Conservation (phyloP, 2,797 vertebrate species). For the Enteromius anoplus region DNA sequence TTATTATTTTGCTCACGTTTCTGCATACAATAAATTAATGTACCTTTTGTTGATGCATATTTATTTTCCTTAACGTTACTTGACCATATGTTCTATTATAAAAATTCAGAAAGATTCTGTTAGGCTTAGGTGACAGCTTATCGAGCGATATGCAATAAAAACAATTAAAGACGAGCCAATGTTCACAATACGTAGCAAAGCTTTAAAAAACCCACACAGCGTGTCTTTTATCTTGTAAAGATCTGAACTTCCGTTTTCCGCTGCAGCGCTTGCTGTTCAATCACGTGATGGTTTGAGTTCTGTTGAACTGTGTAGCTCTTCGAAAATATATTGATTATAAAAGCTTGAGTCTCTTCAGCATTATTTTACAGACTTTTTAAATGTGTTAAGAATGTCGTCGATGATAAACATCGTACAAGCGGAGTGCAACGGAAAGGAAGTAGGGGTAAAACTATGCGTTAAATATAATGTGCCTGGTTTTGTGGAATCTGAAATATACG, state of each 20-base stretch:
- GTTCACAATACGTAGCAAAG: no score
- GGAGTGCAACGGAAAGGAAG: constrained; percentile 11
- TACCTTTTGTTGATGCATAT: no score
- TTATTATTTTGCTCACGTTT: no score
- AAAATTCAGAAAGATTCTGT: neutral
- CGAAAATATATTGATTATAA: neutral
- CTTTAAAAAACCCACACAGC: no score
- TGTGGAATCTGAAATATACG: neutral
- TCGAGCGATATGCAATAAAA: neutral
- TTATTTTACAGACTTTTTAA: neutral
- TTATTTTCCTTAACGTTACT: no score
- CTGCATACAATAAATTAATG: no score
- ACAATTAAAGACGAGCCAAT: neutral
- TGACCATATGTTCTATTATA: no score
- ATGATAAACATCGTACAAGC: neutral
- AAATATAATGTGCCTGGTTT: neutral
- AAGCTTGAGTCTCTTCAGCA: neutral
- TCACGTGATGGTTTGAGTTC: neutral
- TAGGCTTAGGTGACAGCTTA: neutral
- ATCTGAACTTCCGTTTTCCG: constrained; percentile 13
- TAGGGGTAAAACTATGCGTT: neutral
- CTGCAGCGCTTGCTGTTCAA: neutral
- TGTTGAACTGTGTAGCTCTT: neutral
- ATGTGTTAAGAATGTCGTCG: constrained; percentile 16
- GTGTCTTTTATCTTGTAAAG: constrained; percentile 10